A percentile compares a stretch with the other conserved stretches of the same genome.
Evolutionary conservation across 2,113 vertebrate species (phyloP).

Genomic region (Orcinus orca): DNA sequence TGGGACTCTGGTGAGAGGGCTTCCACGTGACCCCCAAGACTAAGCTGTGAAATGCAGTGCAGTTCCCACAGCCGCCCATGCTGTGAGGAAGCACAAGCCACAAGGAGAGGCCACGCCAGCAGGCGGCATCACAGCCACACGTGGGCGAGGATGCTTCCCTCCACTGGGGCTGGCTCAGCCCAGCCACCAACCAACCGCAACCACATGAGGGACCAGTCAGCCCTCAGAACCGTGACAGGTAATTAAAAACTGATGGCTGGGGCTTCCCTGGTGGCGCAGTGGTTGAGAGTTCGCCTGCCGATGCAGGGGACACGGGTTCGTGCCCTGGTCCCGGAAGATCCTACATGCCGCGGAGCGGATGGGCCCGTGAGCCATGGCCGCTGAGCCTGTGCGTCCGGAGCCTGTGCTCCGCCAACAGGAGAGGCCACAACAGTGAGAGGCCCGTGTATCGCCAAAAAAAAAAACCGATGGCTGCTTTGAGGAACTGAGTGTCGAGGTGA

Average conservation of each 20-base stretch:
- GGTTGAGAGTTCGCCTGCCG: no score
- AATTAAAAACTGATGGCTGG: background rate
- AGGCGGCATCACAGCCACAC: background rate
- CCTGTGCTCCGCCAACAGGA: no score
- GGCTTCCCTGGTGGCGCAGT: no score
- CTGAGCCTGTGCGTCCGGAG: no score
- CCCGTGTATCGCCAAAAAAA: background rate
- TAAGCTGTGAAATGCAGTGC: background rate
- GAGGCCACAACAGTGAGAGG: no score
- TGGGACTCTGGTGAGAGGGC: background rate
- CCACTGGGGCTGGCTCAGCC: background rate
- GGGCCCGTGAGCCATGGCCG: no score
- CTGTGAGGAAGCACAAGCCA: background rate
- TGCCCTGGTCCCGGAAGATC: no score
- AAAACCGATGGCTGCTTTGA: background rate
- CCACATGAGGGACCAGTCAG: background rate
- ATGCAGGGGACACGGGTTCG: no score
- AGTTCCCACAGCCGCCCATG: background rate
- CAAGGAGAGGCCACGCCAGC: background rate
- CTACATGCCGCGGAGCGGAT: no score
- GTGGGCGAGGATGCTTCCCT: background rate
- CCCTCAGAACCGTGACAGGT: background rate
- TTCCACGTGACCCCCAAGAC: background rate
- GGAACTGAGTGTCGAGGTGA: background rate
- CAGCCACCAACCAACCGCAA: background rate